Base-by-base conservation (phyloP, 2,797 vertebrate species). In the Arnoldichthys spilopterus region DNA sequence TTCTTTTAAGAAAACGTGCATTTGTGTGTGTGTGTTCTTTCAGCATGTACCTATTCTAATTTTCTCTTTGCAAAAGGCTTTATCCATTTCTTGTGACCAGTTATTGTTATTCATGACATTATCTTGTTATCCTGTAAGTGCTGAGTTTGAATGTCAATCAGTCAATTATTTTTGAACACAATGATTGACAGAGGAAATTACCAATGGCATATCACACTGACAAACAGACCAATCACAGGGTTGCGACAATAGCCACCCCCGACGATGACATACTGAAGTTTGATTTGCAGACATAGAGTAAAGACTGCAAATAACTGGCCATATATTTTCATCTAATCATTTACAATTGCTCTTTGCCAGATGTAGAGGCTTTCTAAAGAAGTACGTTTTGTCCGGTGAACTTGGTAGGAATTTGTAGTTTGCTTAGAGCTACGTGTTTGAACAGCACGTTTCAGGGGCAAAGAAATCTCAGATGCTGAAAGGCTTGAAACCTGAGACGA, bases 361-460 rank as follows among this genome's bases (percentile, higher is more conserved):
- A 61, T 61, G 28, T 32, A 15, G 28, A 63, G 61, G 15, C 34
- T 63, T 63, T 37, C 37, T 37, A n/a, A 63, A 63, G 58, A 18
- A 32, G 43, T 45, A 13, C 2, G 13, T 61, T 7, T 32, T 1
- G 15, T 16, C 7, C 18, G 11, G 59, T n/a, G 16, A 51, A 3
- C 15, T 47, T 47, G 67, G 24, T 49, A 51, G 28, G 45, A 69
- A 51, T 69, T 69, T 69, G 45, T 69, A 51, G 45, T 51, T 69
- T 51, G 47, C 64, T 28, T 20, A 32, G 18, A 51, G 67, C 45
- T 69, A n/a, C 5, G 26, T 54, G 30, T 37, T 22, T 37, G 30
- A 63, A 6, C 13, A 18, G 8, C 67, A 28, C 16, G 20, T 47
- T 59, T 79, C 34, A 67, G 37, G n/a, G 18, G 26, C 26, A 16